Conservation (phyloP, 2,888 invertebrate species). For the Nymphalis polychloros region DNA sequence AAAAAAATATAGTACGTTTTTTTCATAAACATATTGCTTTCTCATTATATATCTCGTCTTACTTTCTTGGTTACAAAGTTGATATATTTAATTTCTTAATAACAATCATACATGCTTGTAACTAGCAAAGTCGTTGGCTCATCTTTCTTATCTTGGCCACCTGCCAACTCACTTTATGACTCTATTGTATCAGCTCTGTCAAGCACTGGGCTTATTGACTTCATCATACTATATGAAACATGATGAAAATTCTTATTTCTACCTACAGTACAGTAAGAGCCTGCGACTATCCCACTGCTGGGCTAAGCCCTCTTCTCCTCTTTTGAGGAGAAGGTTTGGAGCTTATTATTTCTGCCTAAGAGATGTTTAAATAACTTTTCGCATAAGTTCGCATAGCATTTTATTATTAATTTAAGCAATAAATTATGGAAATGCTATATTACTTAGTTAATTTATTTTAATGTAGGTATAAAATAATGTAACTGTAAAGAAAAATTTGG, state of each 20-base stretch:
- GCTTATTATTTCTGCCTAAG: not conserved
- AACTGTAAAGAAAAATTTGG: too few species aligned
- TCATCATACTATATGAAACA: slow-evolving; percentile 7
- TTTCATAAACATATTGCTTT: too few species aligned
- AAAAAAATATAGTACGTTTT: too few species aligned
- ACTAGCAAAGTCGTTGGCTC: slow-evolving; percentile 18
- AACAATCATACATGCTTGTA: slow-evolving; percentile 8
- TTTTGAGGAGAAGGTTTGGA: too few species aligned
- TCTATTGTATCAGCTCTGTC: slow-evolving; percentile 31
- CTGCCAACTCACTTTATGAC: slow-evolving; percentile 29
- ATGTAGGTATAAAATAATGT: too few species aligned
- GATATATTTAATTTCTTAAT: not conserved
- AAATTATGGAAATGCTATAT: not conserved
- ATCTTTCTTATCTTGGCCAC: slow-evolving; percentile 26
- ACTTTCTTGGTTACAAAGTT: not conserved
- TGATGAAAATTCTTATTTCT: not conserved
- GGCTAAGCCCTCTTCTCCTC: too few species aligned
- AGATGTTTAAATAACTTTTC: not conserved
- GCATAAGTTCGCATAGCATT: not conserved
- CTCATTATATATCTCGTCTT: too few species aligned
- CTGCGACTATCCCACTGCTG: too few species aligned
- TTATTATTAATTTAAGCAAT: not conserved
- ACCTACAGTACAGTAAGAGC: too few species aligned
- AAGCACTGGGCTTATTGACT: slow-evolving; percentile 19
- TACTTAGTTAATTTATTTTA: too few species aligned